A percentile compares a stretch with the other conserved stretches of the same genome.
These are phyloP conservation scores for Epinotia bilunana DNA, from an alignment of 2,888 invertebrate genomes.

Conservation along the genomic window DNA sequence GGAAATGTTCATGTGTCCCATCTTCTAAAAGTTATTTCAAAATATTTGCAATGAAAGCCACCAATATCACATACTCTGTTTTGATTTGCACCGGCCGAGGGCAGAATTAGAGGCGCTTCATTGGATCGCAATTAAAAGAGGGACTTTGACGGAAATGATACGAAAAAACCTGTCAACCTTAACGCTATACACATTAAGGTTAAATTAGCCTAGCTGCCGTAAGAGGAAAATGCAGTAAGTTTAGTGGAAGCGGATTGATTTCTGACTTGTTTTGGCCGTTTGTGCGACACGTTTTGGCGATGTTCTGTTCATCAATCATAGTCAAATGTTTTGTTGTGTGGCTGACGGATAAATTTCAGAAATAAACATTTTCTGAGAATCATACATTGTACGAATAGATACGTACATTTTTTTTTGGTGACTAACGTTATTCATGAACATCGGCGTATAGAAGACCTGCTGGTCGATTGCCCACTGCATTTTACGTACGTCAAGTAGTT, in stretches of 20 bases:
- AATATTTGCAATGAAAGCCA: background rate
- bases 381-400: background rate
- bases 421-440: too few relatives aligned
- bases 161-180: slow-evolving; percentile 47
- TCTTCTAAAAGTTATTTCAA: background rate
- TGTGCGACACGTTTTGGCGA: slow-evolving; percentile 37
- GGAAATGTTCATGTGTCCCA: background rate
- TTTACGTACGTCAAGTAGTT: too few relatives aligned
- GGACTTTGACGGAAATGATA: slow-evolving; percentile 62
- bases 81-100: slow-evolving; percentile 47
- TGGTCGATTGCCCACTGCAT: too few relatives aligned
- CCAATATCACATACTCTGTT: slow-evolving; percentile 31
- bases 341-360: background rate
- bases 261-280: slow-evolving; percentile 37
- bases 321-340: slow-evolving; percentile 7
- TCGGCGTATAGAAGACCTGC: too few relatives aligned
- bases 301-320: slow-evolving; percentile 33
- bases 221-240: slow-evolving; percentile 39
- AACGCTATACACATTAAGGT: background rate
- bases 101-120: slow-evolving; percentile 76
- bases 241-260: slow-evolving; percentile 44
- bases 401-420: background rate
- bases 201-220: background rate
- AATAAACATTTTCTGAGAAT: background rate
- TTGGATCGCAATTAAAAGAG: slow-evolving; percentile 81